Conservation (phyloP, 2,888 invertebrate species). For the Unio pictorum region DNA sequence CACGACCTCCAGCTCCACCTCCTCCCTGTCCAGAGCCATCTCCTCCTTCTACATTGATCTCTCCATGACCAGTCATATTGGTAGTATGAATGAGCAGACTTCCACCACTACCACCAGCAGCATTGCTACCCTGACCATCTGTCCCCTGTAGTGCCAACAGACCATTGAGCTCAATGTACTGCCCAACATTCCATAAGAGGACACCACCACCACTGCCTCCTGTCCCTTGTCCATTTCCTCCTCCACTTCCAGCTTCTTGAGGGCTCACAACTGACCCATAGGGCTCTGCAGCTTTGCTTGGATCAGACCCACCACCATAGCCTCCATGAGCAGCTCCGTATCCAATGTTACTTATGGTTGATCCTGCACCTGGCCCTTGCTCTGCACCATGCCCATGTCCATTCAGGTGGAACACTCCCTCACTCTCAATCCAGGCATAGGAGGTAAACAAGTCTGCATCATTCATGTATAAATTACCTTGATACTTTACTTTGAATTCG, state of each 20-base stretch:
- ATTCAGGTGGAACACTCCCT: slow-evolving; percentile 54
- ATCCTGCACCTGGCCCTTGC: slow-evolving; percentile 44
- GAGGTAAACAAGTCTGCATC: slow-evolving; percentile 49
- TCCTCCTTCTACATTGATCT: slow-evolving; percentile 52
- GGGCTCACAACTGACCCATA: slow-evolving; percentile 53
- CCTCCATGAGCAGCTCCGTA: slow-evolving; percentile 59
- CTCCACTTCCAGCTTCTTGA: slow-evolving; percentile 47
- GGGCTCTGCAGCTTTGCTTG: slow-evolving; percentile 28
- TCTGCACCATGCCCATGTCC: slow-evolving; percentile 43
- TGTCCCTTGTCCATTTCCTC: slow-evolving; percentile 49
- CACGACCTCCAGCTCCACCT: slow-evolving; percentile 53
- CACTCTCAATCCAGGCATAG: slow-evolving; percentile 58
- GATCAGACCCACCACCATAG: slow-evolving; percentile 47
- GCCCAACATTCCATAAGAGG: slow-evolving; percentile 50
- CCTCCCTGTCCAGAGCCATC: slow-evolving; percentile 36
- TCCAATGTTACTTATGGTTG: slow-evolving; percentile 34
- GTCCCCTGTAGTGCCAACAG: slow-evolving; percentile 45
- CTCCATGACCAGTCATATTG: slow-evolving; percentile 59
- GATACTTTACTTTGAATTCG: slow-evolving; percentile 52
- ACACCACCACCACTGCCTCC: slow-evolving; percentile 57
- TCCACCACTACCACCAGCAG: slow-evolving; percentile 59
- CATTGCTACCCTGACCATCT: slow-evolving; percentile 38
- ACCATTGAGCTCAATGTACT: slow-evolving; percentile 54
- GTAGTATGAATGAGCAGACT: slow-evolving; percentile 48
- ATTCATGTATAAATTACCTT: slow-evolving; percentile 53